These are phyloP conservation scores for Vulpes vulpes DNA, from an alignment of 2,113 vertebrate genomes.

Conservation along the genomic window DNA sequence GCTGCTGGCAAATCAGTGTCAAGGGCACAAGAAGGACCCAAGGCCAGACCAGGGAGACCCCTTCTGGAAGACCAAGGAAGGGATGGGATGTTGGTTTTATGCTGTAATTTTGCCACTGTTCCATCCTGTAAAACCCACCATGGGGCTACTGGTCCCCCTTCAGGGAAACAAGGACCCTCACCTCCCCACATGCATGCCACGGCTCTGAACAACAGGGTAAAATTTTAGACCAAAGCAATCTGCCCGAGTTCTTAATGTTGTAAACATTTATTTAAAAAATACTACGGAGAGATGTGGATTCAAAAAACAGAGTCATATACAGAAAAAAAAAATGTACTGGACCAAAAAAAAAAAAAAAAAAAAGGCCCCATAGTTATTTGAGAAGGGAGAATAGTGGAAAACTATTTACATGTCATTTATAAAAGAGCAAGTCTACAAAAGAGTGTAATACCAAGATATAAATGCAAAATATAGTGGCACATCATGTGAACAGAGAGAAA, in stretches of 20 bases:
- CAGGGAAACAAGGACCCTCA: rapidly evolving
- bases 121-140: no score
- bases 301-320: constrained; percentile 83
- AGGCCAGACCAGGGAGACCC: background rate
- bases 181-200: rapidly evolving
- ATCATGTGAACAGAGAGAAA: constrained; percentile 80
- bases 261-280: constrained; percentile 92
- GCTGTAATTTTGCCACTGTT: no score
- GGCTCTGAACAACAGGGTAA: background rate
- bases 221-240: background rate
- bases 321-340: constrained; percentile 87
- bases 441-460: constrained; percentile 88
- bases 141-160: background rate
- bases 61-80: rapidly evolving
- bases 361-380: constrained; percentile 78
- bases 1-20: background rate
- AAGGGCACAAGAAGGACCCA: background rate
- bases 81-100: background rate
- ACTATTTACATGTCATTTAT: constrained; percentile 87
- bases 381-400: constrained; percentile 77
- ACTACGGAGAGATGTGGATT: constrained; percentile 87
- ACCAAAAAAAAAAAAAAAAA: constrained; percentile 67
- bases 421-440: constrained; percentile 86
- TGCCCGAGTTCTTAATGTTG: constrained; percentile 63
- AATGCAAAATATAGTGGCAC: constrained; percentile 88